These are phyloP conservation scores for Rhodophaea formosa DNA, from an alignment of 2,888 invertebrate genomes.

Conservation along the genomic window DNA sequence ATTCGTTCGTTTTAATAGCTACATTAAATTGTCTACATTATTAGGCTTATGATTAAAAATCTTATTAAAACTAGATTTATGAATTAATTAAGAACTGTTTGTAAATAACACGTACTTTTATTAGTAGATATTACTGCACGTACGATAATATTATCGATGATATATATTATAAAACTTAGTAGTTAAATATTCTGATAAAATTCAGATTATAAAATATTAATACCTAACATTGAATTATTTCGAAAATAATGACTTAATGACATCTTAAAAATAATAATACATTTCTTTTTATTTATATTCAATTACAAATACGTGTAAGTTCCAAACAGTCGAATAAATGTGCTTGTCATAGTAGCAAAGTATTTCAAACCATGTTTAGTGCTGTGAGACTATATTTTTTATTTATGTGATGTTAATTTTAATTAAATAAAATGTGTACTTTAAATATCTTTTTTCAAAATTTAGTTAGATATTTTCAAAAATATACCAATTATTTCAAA, in stretches of 20 bases:
- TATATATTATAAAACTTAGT: too few species aligned
- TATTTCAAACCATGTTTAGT: conserved; percentile 16
- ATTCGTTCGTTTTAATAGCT: conserved; percentile 6
- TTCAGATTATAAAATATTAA: too few species aligned
- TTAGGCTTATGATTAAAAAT: conserved; percentile 16
- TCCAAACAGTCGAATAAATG: background rate
- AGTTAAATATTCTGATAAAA: too few species aligned
- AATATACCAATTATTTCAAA: background rate
- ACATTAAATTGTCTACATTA: conserved; percentile 7
- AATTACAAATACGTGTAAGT: conserved; percentile 4
- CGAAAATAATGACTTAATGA: too few species aligned
- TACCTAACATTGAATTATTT: too few species aligned
- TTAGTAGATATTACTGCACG: too few species aligned
- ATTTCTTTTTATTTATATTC: background rate
- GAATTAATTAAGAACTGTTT: background rate
- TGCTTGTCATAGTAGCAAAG: conserved; percentile 6
- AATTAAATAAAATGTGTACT: conserved; percentile 15
- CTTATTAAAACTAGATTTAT: conserved; percentile 12
- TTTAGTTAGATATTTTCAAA: conserved; percentile 20
- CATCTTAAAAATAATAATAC: too few species aligned
- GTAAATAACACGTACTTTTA: background rate
- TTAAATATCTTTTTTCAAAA: conserved; percentile 11
- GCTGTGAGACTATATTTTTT: conserved; percentile 18
- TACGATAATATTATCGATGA: too few species aligned
- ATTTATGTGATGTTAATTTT: conserved; percentile 15